A percentile compares a stretch with the other conserved stretches of the same genome.
These are phyloP conservation scores for Helostoma temminkii DNA, from an alignment of 2,797 vertebrate species.

Conservation along the genomic window DNA sequence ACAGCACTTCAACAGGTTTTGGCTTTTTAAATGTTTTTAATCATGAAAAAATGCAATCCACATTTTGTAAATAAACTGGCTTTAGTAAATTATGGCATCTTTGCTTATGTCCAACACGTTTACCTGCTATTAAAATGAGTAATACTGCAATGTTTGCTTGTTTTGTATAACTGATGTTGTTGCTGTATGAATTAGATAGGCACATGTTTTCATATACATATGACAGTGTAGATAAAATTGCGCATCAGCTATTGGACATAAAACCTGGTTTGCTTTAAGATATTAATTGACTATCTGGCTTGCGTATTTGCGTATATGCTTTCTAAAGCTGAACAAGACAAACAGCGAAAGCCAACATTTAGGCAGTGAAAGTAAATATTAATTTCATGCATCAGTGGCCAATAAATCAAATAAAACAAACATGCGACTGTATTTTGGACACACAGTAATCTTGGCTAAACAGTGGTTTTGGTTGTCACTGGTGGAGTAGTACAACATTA, in stretches of 20 bases:
- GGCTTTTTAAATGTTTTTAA: neutral
- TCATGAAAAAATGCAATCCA: neutral
- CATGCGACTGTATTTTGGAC: neutral
- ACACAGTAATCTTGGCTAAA: neutral
- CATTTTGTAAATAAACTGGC: neutral
- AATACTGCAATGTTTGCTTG: no score
- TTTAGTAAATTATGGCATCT: neutral
- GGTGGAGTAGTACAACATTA: neutral
- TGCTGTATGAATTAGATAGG: no score
- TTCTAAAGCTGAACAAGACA: neutral
- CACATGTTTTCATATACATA: no score
- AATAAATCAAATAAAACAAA: constrained; percentile 20
- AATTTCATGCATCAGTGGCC: neutral
- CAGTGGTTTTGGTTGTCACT: constrained; percentile 11
- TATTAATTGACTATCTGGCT: neutral
- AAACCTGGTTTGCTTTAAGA: neutral
- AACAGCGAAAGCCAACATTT: constrained; percentile 8
- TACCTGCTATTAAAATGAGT: no score
- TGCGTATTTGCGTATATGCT: neutral
- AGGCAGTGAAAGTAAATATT: constrained; percentile 20
- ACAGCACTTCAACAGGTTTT: neutral
- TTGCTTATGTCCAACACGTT: no score
- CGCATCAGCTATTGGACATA: no score
- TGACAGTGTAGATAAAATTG: no score
- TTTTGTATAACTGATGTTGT: no score